These are phyloP conservation scores for Alloplasta piceator DNA, from an alignment of 2,888 invertebrate species.

Conservation along the genomic window DNA sequence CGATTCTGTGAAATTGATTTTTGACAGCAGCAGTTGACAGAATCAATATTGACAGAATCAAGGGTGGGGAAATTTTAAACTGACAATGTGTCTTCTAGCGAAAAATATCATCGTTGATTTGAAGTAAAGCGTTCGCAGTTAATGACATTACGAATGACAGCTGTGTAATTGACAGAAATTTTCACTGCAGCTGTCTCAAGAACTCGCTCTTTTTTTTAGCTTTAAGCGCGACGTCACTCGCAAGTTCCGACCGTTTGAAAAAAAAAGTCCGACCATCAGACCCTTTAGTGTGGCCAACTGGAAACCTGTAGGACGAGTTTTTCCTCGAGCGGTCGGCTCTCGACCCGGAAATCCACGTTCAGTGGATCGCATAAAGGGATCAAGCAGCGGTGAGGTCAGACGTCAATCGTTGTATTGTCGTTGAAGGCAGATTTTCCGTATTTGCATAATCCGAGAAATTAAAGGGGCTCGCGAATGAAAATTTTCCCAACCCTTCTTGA, in stretches of 20 bases:
- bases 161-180: too few species aligned
- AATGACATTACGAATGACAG: background rate
- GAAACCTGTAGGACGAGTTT: slow-evolving; percentile 41
- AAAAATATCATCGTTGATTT: background rate
- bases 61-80: background rate
- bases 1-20: background rate
- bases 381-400: slow-evolving; percentile 38
- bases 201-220: background rate
- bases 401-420: slow-evolving; percentile 39
- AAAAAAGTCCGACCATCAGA: slow-evolving; percentile 14
- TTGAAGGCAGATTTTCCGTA: background rate
- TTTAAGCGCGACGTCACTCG: background rate
- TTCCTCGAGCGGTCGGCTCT: slow-evolving; percentile 25
- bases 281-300: slow-evolving; percentile 15
- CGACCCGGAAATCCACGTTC: slow-evolving; percentile 56
- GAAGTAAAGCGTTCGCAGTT: background rate
- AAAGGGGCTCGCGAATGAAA: too few species aligned
- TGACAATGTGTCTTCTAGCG: background rate
- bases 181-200: too few species aligned
- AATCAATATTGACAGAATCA: background rate
- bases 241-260: background rate
- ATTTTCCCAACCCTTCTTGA: too few species aligned
- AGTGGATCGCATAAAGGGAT: slow-evolving; percentile 45
- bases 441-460: background rate
- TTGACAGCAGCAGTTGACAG: background rate